phyloP scores from a whole-genome alignment of 1,140 invertebrate genomes.

The Pseudomyrmex dendroicus region DNA sequence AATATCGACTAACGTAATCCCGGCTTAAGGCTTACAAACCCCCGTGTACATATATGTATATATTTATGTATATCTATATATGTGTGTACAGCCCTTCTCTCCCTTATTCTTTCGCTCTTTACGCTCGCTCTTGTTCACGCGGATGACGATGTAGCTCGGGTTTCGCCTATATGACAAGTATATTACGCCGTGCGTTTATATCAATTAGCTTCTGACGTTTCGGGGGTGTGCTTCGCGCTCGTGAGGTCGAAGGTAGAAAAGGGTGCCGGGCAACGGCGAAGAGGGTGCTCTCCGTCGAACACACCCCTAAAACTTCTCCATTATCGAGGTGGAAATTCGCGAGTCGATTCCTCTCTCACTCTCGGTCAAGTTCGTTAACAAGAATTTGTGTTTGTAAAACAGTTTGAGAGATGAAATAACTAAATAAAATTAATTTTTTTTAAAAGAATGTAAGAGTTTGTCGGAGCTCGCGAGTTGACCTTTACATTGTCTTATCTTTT shows the following conservation, averaged over 20 bases:
- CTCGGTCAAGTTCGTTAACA: constrained; percentile 4
- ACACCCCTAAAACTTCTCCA: constrained; percentile 50
- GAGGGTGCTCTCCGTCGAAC: constrained; percentile 60
- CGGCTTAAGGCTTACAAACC: constrained; percentile 75
- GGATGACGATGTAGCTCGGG: constrained; percentile 58
- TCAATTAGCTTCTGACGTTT: constrained; percentile 82
- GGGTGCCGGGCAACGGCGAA: constrained; percentile 62
- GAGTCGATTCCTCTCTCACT: constrained; percentile 1
- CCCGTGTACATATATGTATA: constrained; percentile 43
- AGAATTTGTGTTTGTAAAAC: background rate
- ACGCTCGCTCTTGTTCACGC: constrained; percentile 38
- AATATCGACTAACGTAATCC: constrained; percentile 80
- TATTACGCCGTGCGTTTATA: constrained; percentile 83
- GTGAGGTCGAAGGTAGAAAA: constrained; percentile 70
- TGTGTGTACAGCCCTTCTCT: constrained; percentile 36
- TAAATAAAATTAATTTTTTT: too few species aligned
- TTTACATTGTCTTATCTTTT: background rate
- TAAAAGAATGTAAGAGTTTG: too few species aligned
- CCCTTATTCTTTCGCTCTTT: constrained; percentile 23
- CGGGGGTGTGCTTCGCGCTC: constrained; percentile 75
- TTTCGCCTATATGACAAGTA: constrained; percentile 82
- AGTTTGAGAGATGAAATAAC: background rate
- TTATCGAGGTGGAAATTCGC: constrained; percentile 37
- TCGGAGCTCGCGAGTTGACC: too few species aligned
- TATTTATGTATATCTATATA: background rate